phyloP scores from a whole-genome alignment of 2,888 invertebrate species.

The Philereme vetulata region DNA sequence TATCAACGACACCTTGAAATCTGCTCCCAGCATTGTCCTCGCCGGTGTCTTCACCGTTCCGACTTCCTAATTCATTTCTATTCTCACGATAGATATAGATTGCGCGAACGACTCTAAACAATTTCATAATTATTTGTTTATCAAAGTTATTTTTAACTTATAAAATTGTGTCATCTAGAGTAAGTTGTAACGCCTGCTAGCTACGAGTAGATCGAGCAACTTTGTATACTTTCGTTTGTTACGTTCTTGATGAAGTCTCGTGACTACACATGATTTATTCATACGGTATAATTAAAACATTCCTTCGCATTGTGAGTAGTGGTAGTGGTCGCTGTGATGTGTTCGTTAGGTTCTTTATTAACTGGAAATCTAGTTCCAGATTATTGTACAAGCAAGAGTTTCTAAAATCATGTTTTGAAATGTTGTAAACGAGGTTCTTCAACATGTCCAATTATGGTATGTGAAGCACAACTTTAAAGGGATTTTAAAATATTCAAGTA shows the following conservation, averaged over 20 bases:
- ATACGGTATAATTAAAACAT: constrained; percentile 51
- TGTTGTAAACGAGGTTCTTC: not conserved
- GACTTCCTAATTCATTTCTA: constrained; percentile 36
- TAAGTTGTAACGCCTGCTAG: constrained; percentile 11
- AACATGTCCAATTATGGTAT: too few species aligned
- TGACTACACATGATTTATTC: constrained; percentile 51
- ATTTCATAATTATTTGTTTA: constrained; percentile 1
- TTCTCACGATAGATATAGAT: constrained; percentile 23
- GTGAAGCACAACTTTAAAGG: too few species aligned
- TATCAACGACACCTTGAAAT: constrained; percentile 51
- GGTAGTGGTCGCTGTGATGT: constrained; percentile 21
- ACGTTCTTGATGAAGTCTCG: constrained; percentile 49
- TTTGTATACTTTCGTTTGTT: constrained; percentile 53
- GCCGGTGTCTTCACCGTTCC: constrained; percentile 31
- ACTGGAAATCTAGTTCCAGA: not conserved
- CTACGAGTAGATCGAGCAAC: constrained; percentile 4
- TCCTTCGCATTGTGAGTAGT: constrained; percentile 35
- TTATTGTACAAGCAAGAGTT: not conserved
- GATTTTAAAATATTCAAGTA: too few species aligned
- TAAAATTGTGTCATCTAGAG: constrained; percentile 19
- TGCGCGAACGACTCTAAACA: constrained; percentile 15
- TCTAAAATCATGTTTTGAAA: not conserved
- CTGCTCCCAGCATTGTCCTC: constrained; percentile 54
- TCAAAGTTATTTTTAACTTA: too few species aligned
- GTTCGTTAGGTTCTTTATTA: constrained; percentile 3